A percentile compares a stretch with the other conserved stretches of the same genome.
These are phyloP conservation scores for Platyscapa corneri DNA, from an alignment of 1,140 invertebrate genomes.

Conservation along the genomic window DNA sequence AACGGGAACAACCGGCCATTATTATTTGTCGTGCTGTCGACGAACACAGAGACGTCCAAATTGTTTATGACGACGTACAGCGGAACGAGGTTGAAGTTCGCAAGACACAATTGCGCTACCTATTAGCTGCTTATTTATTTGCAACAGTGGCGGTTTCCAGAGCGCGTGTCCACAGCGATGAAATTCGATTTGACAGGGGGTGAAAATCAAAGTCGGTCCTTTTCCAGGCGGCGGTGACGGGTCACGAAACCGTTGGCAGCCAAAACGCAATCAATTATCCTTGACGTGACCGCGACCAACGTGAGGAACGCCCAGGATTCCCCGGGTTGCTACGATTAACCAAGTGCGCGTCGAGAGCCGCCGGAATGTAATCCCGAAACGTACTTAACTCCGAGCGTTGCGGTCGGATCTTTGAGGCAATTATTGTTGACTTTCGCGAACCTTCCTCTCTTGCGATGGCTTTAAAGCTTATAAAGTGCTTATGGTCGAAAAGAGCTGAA, in stretches of 20 bases:
- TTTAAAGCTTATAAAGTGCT: neutral
- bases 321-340: neutral
- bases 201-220: neutral
- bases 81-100: constrained; percentile 27
- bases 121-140: constrained; percentile 39
- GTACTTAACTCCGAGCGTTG: constrained; percentile 16
- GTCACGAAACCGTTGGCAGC: neutral
- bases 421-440: neutral
- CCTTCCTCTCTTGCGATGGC: neutral
- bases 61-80: constrained; percentile 34
- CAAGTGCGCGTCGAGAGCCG: neutral
- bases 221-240: neutral
- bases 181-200: neutral
- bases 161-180: neutral
- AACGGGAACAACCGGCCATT: neutral
- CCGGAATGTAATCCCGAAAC: neutral
- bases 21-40: constrained; percentile 21
- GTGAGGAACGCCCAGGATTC: neutral
- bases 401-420: neutral
- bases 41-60: constrained; percentile 10
- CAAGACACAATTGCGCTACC: constrained; percentile 13
- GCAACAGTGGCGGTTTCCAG: neutral
- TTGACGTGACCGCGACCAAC: neutral
- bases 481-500: neutral
- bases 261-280: neutral